Conservation (phyloP, 2,797 vertebrate species). For the Leucoraja ocellata region DNA sequence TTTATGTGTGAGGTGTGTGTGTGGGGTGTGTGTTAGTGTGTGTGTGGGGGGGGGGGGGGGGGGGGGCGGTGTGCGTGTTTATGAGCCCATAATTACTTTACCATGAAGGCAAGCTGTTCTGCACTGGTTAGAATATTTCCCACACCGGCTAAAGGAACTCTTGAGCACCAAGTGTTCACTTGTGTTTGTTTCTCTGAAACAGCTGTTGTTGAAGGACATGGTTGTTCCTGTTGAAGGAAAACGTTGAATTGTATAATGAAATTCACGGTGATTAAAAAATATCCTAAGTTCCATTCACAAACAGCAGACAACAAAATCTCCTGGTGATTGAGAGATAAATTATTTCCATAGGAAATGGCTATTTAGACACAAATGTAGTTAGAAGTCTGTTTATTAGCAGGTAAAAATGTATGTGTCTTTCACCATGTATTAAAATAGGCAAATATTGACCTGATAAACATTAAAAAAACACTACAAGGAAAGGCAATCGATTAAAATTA, state of each 20-base stretch:
- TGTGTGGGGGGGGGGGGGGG: too few relatives aligned
- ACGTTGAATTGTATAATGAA: conserved; percentile 20
- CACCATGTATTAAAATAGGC: not conserved
- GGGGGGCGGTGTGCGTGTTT: not conserved
- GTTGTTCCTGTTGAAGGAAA: conserved; percentile 33
- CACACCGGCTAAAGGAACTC: conserved; percentile 13
- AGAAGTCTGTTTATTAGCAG: conserved; percentile 36
- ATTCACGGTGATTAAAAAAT: not conserved
- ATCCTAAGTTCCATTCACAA: not conserved
- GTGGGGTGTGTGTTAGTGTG: too few relatives aligned
- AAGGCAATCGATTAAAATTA: not conserved
- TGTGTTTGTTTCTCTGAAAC: conserved; percentile 4
- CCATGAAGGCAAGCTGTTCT: not conserved
- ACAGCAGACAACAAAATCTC: not conserved
- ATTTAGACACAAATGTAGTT: not conserved
- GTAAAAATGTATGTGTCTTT: conserved; percentile 30
- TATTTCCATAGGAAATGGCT: not conserved
- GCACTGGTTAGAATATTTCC: conserved; percentile 20
- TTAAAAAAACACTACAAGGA: not conserved
- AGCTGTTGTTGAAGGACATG: not conserved
- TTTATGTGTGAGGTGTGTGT: too few relatives aligned
- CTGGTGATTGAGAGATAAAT: not conserved
- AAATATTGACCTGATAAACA: not conserved
- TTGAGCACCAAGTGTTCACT: not conserved
- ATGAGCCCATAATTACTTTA: conserved; percentile 2